Conservation (phyloP, 2,888 invertebrate species). For the Nyleta sp. region DNA sequence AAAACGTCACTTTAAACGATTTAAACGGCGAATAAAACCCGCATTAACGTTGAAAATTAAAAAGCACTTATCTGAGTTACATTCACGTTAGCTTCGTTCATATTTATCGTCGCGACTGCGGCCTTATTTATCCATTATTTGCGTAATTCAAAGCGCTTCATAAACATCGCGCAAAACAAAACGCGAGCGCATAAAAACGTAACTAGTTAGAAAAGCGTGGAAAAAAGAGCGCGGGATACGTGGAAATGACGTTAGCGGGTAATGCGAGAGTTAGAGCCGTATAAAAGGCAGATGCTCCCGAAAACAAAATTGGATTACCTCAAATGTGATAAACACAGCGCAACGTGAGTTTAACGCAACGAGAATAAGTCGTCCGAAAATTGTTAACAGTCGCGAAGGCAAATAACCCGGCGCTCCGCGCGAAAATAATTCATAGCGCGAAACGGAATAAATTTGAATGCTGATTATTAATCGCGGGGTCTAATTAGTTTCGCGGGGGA, state of each 20-base stretch:
- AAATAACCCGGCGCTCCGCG: slow-evolving; percentile 2
- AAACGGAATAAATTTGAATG: too few species aligned
- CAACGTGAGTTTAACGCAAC: slow-evolving; percentile 14
- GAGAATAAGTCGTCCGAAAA: slow-evolving; percentile 12
- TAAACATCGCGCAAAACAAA: slow-evolving; percentile 7
- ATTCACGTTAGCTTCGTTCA: background rate
- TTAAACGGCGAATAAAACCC: background rate
- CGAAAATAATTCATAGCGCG: background rate
- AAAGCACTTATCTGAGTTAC: background rate
- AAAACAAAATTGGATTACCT: slow-evolving; percentile 46
- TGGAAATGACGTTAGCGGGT: slow-evolving; percentile 26
- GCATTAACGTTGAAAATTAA: slow-evolving; percentile 3
- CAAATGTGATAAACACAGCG: slow-evolving; percentile 32
- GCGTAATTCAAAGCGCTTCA: slow-evolving; percentile 1
- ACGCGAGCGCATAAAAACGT: slow-evolving; percentile 5
- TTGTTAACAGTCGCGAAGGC: slow-evolving; percentile 11
- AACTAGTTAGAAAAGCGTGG: slow-evolving; percentile 1
- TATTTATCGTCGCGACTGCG: background rate
- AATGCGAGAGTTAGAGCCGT: slow-evolving; percentile 10
- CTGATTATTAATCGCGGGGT: slow-evolving; percentile 7
- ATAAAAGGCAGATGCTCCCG: slow-evolving; percentile 20
- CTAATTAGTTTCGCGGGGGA: slow-evolving; percentile 10
- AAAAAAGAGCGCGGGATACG: slow-evolving; percentile 5
- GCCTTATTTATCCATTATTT: slow-evolving; percentile 14
- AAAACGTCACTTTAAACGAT: too few species aligned